Percentiles rank a stretch among this genome's conserved stretches.
Conservation (phyloP, 2,888 invertebrate species). For the Dolichomitus sp. region DNA sequence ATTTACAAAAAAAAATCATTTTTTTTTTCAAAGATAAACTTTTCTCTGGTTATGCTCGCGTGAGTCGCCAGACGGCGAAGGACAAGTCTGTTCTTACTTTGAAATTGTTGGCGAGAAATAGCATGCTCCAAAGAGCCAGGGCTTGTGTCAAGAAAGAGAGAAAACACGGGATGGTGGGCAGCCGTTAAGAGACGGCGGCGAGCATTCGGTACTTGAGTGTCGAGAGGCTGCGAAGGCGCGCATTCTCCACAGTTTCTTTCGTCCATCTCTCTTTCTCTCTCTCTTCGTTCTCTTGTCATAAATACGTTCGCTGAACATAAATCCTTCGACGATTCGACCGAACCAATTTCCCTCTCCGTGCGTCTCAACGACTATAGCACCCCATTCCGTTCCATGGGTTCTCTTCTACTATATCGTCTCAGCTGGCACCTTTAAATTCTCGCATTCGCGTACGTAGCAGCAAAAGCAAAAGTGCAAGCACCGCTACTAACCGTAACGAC, state of each 20-base stretch:
- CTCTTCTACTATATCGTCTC: slow-evolving; percentile 11
- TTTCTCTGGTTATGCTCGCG: neutral
- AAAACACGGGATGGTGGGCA: slow-evolving; percentile 35
- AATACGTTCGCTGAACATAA: slow-evolving; percentile 72
- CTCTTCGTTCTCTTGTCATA: slow-evolving; percentile 67
- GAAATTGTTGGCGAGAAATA: slow-evolving; percentile 33
- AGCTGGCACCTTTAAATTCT: slow-evolving; percentile 47
- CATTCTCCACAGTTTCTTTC: slow-evolving; percentile 52
- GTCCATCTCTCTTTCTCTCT: slow-evolving; percentile 29
- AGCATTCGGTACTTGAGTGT: slow-evolving; percentile 60
- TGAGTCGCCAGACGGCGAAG: slow-evolving; percentile 17
- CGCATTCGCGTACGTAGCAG: slow-evolving; percentile 31
- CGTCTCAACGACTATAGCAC: slow-evolving; percentile 43
- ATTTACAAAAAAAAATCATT: neutral
- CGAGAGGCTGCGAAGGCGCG: slow-evolving; percentile 58
- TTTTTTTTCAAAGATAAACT: slow-evolving; percentile 7
- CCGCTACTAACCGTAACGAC: slow-evolving; percentile 57
- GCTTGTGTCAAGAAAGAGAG: slow-evolving; percentile 26
- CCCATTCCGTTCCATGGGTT: slow-evolving; percentile 31
- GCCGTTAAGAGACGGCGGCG: slow-evolving; percentile 46
- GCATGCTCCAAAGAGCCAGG: slow-evolving; percentile 2
- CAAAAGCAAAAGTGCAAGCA: slow-evolving; percentile 47
- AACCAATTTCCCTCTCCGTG: slow-evolving; percentile 71
- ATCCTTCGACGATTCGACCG: slow-evolving; percentile 72
- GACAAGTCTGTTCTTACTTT: slow-evolving; percentile 28